phyloP scores from a whole-genome alignment of 2,113 vertebrate species.

The Ophiodon elongatus region DNA sequence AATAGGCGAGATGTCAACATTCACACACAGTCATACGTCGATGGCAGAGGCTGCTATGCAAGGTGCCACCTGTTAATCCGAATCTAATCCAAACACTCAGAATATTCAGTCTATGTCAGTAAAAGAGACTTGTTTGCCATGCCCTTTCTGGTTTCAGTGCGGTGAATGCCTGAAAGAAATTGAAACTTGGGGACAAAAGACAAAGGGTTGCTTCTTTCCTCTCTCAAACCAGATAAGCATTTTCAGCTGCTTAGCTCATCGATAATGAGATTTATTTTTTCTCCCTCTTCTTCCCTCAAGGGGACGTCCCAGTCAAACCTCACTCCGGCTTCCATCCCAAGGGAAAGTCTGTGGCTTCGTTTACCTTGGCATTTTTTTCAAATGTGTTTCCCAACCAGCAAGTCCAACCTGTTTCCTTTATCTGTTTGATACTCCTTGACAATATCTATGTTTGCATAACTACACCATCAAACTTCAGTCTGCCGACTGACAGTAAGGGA shows the following conservation, averaged over 20 bases:
- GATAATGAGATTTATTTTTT: constrained; percentile 76
- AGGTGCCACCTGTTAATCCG: no score
- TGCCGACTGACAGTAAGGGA: no score
- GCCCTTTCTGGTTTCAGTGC: no score
- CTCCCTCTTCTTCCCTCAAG: constrained; percentile 42
- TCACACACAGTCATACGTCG: neutral
- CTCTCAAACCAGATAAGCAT: constrained; percentile 77
- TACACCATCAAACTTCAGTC: no score
- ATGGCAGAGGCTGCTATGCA: neutral
- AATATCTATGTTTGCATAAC: no score
- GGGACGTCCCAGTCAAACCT: constrained; percentile 72
- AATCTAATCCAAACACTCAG: neutral
- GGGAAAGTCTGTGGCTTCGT: no score
- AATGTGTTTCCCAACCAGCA: no score
- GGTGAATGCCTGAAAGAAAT: no score
- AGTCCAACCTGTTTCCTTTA: no score
- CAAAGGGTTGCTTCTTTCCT: constrained; percentile 83
- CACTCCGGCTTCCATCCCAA: no score
- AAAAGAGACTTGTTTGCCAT: constrained; percentile 66
- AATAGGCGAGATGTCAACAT: neutral
- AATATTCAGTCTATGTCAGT: constrained; percentile 24
- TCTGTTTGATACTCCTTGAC: no score
- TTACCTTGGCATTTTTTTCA: no score
- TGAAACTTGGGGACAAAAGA: constrained; percentile 75
- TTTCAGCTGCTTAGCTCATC: constrained; percentile 81